Base-by-base conservation (phyloP, 1,140 invertebrate species). In the Aphelenchoides avenae region DNA sequence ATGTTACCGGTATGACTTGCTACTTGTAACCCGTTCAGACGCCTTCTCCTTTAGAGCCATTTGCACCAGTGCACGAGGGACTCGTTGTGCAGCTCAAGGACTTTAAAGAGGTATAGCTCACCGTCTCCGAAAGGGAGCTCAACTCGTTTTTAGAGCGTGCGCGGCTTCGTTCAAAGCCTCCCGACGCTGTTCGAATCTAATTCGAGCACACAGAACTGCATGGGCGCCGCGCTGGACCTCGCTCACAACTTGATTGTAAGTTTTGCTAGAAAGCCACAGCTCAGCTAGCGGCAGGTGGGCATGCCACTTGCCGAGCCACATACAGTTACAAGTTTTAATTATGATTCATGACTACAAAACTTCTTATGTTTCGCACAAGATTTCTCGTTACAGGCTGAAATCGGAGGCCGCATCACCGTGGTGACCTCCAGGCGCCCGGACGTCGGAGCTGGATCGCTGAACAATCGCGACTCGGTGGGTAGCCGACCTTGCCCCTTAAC, bases 331-430 rank as follows among this genome's bases (percentile, higher is more conserved):
- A n/a, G n/a, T 58, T 22, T 22, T 41, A 15, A 7, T 7, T 30
- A 13, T 48, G 11, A 33, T 31, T 20, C 13, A 11, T 53, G 22
- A 44, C 13, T 54, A 26, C 13, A 13, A 29, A n/a, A n/a, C n/a
- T n/a, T n/a, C n/a, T n/a, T n/a, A n/a, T n/a, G n/a, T n/a, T n/a
- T n/a, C n/a, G n/a, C n/a, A n/a, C n/a, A n/a, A 3, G 27, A 64
- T 7, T 50, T 37, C 34, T 22, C 39, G 68, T 80, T 83, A 47
- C 70, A 89, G 86, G 84, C 85, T 59, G 82, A 88, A n/a, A 89
- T 88, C 18, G 94, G 94, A 57, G 95, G 95, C 41, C 82, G 94
- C 40, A 84, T 99, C 1, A 91, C 91, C 15, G 88, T 97, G 2
- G 87, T 99, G 79, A 89, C 93, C 81, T 85, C 87, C 11, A 86